Conservation (phyloP, 2,888 invertebrate species). For the Lochmaea crataegi region DNA sequence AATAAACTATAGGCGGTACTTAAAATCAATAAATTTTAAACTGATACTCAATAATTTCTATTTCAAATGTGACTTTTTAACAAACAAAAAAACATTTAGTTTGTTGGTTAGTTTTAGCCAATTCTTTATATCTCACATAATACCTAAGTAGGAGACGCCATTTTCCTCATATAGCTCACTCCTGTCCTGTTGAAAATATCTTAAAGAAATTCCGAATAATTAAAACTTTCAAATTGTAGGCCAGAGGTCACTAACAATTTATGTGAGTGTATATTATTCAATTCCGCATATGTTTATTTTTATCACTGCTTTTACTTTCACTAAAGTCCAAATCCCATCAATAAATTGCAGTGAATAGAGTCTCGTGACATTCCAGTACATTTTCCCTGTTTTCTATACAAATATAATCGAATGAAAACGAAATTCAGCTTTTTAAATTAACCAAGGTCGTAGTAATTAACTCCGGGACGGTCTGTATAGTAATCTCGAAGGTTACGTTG, state of each 20-base stretch:
- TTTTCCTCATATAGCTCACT: no score
- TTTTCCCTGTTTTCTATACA: neutral
- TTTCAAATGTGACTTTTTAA: no score
- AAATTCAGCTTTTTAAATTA: neutral
- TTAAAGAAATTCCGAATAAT: neutral
- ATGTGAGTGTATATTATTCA: slow-evolving; percentile 3
- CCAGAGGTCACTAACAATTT: neutral
- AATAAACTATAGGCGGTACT: neutral
- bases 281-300: neutral
- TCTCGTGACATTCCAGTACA: neutral
- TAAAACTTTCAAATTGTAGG: slow-evolving; percentile 6
- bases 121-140: no score
- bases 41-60: no score
- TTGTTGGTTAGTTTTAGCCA: no score
- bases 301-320: neutral
- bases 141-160: no score
- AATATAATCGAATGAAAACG: neutral
- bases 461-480: neutral
- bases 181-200: neutral
- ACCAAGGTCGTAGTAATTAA: neutral
- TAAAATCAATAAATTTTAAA: neutral
- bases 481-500: neutral
- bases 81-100: no score
- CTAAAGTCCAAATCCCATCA: neutral
- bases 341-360: neutral